Conservation (phyloP, 1,140 invertebrate genomes). For the Adoxophyes honmai region DNA sequence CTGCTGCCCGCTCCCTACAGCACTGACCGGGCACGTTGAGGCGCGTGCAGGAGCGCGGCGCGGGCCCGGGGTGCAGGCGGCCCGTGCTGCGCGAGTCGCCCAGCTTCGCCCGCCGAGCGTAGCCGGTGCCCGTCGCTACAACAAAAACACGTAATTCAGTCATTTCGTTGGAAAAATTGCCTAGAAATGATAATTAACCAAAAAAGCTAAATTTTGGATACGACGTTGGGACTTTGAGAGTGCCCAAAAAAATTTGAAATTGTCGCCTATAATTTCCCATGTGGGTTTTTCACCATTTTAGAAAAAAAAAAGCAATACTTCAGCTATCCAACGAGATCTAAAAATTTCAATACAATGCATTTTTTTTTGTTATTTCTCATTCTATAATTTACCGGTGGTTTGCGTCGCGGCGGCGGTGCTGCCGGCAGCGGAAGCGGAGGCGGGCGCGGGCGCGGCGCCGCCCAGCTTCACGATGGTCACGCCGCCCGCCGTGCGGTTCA, state of each 20-base stretch:
- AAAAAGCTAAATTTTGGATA: no score
- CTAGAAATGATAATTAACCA: no score
- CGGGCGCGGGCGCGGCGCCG: slow-evolving; percentile 48
- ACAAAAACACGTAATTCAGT: not conserved
- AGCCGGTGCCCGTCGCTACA: slow-evolving; percentile 52
- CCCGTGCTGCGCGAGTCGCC: slow-evolving; percentile 84
- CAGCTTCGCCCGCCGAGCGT: slow-evolving; percentile 80
- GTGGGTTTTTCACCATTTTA: no score
- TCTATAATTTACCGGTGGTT: not conserved
- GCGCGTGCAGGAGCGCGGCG: slow-evolving; percentile 85
- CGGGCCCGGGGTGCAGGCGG: slow-evolving; percentile 81
- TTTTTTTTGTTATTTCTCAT: no score
- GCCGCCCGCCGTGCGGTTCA: slow-evolving; percentile 84
- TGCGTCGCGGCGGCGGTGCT: not conserved
- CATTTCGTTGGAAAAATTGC: no score
- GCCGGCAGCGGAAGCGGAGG: slow-evolving; percentile 36
- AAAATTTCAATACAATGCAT: no score
- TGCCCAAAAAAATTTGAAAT: no score
- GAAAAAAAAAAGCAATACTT: no score
- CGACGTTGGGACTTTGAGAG: no score
- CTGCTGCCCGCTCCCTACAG: no score
- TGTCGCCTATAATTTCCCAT: no score
- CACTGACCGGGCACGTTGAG: slow-evolving; percentile 81
- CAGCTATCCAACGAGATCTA: no score
- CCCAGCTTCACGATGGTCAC: slow-evolving; percentile 87